phyloP scores from a whole-genome alignment of 2,797 vertebrate species.

The Psittacula derbiana region DNA sequence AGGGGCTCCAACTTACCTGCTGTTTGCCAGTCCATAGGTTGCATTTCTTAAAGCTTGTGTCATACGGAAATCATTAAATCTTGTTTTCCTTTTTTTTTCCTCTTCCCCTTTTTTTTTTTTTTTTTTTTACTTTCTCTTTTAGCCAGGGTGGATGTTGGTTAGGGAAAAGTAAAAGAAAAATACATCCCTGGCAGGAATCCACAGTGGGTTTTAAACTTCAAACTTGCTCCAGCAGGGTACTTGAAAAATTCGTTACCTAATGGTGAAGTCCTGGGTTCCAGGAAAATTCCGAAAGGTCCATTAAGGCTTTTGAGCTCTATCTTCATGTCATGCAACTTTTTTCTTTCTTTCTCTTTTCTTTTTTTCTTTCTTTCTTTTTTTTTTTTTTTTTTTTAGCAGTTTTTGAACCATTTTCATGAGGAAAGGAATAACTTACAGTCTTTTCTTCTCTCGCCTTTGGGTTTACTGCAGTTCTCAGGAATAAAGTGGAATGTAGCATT shows the following conservation, averaged over 20 bases:
- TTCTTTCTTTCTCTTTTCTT: not conserved
- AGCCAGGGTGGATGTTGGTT: conserved; percentile 59
- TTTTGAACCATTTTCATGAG: conserved; percentile 72
- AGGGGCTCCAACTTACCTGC: conserved; percentile 84
- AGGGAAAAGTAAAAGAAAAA: conserved; percentile 67
- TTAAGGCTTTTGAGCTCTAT: conserved; percentile 43
- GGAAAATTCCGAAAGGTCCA: conserved; percentile 56
- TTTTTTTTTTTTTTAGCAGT: not conserved
- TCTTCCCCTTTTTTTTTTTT: conserved; percentile 54
- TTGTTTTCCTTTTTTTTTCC: conserved; percentile 73
- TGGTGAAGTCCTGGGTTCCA: conserved; percentile 69
- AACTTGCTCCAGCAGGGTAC: conserved; percentile 69
- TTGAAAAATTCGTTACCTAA: conserved; percentile 73
- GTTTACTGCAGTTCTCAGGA: conserved; percentile 84
- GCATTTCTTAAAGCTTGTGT: conserved; percentile 74
- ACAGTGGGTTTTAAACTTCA: conserved; percentile 74
- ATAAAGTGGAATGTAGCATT: conserved; percentile 81
- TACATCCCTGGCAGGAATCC: conserved; percentile 67
- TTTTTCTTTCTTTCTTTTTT: not conserved
- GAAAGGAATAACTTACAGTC: conserved; percentile 58
- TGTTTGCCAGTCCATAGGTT: conserved; percentile 77
- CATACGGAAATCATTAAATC: conserved; percentile 87
- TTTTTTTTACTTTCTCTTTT: not conserved
- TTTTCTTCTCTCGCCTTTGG: conserved; percentile 70
- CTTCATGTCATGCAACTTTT: conserved; percentile 44